phyloP scores from a whole-genome alignment of 2,888 invertebrate genomes.

The Eristalis intricaria region DNA sequence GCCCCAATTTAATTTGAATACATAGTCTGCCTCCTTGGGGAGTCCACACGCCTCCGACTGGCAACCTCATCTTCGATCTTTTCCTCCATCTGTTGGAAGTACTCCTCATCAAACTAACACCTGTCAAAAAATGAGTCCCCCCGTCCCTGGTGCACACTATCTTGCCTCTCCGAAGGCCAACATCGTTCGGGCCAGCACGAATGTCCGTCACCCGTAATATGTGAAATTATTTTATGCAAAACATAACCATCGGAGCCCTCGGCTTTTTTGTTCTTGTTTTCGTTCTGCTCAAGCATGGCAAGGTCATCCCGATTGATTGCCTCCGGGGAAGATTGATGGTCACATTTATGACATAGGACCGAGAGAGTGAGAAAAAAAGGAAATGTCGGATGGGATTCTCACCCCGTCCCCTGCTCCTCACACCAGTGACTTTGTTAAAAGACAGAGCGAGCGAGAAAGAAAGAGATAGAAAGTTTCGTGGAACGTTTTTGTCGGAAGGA shows the following conservation, averaged over 20 bases:
- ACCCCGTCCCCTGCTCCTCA: constrained; percentile 1
- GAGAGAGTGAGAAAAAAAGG: constrained; percentile 39
- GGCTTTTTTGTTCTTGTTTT: not conserved
- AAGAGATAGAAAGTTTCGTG: constrained; percentile 42
- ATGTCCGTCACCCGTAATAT: not conserved
- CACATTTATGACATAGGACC: constrained; percentile 23
- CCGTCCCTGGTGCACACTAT: not conserved
- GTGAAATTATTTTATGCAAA: constrained; percentile 52
- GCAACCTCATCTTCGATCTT: not conserved
- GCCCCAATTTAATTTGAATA: not conserved
- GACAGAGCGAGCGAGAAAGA: not conserved
- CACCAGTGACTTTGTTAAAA: not conserved
- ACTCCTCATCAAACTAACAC: not conserved
- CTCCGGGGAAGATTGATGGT: constrained; percentile 55
- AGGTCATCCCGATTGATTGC: constrained; percentile 56
- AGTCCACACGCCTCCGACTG: not conserved
- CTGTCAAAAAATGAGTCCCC: not conserved
- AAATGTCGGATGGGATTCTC: constrained; percentile 36
- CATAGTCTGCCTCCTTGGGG: not conserved
- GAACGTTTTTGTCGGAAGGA: constrained; percentile 59
- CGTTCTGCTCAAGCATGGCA: not conserved
- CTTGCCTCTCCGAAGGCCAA: not conserved
- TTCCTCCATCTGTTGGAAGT: not conserved
- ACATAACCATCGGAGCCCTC: constrained; percentile 17
- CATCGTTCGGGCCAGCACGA: not conserved